Evolutionary conservation across 2,113 vertebrate genomes (phyloP).

Genomic region (Esox niger): DNA sequence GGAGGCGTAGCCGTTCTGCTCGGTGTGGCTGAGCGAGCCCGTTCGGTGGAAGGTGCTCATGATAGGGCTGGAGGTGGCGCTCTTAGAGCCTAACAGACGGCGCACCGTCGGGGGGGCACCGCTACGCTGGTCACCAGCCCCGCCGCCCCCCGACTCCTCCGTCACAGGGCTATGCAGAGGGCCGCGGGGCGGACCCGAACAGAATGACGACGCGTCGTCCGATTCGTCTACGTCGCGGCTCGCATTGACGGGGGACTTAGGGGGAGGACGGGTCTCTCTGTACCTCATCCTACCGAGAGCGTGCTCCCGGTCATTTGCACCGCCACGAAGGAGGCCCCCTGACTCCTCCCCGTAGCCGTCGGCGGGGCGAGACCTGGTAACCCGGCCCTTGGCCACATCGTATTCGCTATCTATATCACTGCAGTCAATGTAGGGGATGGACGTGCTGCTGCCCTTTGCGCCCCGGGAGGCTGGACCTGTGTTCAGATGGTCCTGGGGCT

Average conservation of each 20-base stretch:
- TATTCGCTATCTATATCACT: conserved; percentile 86
- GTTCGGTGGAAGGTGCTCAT: conserved; percentile 67
- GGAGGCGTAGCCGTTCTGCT: conserved; percentile 76
- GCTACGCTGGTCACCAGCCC: conserved; percentile 50
- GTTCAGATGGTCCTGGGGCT: conserved; percentile 79
- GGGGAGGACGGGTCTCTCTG: conserved; percentile 73
- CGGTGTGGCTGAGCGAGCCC: conserved; percentile 69
- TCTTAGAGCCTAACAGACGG: conserved; percentile 68
- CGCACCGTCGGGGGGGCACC: conserved; percentile 69
- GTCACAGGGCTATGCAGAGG: conserved; percentile 75
- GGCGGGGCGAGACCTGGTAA: conserved; percentile 76
- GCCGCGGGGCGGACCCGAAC: conserved; percentile 58
- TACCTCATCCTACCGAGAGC: conserved; percentile 56
- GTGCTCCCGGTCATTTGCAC: conserved; percentile 61
- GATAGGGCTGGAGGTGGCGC: conserved; percentile 75
- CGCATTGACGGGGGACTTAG: conserved; percentile 63
- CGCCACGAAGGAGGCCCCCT: conserved; percentile 53
- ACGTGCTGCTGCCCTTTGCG: conserved; percentile 81
- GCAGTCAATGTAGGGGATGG: conserved; percentile 87
- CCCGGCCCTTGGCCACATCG: conserved; percentile 75
- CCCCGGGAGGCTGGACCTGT: conserved; percentile 92
- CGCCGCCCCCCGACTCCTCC: conserved; percentile 65
- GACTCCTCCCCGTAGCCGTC: conserved; percentile 77
- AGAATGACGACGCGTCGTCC: conserved; percentile 69
- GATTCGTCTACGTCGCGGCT: conserved; percentile 71